Base-by-base conservation (phyloP, 2,797 vertebrate genomes). In the Petrocephalus schoutedeni region DNA sequence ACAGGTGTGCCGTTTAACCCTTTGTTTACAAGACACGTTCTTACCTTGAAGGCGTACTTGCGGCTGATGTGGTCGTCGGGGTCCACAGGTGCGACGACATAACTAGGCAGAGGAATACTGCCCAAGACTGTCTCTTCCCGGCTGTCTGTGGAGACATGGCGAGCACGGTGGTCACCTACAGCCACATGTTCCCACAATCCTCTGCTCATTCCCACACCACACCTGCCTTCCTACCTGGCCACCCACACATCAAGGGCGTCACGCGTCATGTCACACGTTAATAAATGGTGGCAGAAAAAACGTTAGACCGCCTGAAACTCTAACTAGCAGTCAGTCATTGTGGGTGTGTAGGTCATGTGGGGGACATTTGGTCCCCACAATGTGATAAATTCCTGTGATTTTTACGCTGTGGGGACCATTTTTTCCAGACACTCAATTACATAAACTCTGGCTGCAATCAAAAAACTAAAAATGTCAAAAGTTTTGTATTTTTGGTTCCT, bases 11-110 rank as follows among this genome's bases (percentile, higher is more conserved):
- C 10, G 1, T 54, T 41, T 41, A 41, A 45, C 36, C 71, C 36
- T 19, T 9, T 41, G 5, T 45, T 77, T 77, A 45, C 2, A 7
- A 77, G 71, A 45, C 1, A 19, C 4, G 41, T 36, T 16, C 93
- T 8, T 94, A 99, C 98, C 98, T 99, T 99, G 89, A 99, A 99
- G 91, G 97, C 97, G 93, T 96, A 97, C 90, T 98, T 99, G 92
- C 98, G 97, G 93, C 95, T 97, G 91, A 99, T 97, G 85, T 97
- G 97, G 93, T 99, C 98, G 87, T 98, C 97, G 0, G 96, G 93
- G 90, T 94, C 96, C 89, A 98, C 96, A 0, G 96, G 92, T 74
- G 97, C 96, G 91, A 97, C 95, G 19, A 96, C 94, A 0, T 99
- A 99, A 92, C 98, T 97, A 91, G 97, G 98, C 91, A 99, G 92